These are phyloP conservation scores for Sebastes iracundus DNA, from an alignment of 2,797 vertebrate genomes.

Conservation along the genomic window DNA sequence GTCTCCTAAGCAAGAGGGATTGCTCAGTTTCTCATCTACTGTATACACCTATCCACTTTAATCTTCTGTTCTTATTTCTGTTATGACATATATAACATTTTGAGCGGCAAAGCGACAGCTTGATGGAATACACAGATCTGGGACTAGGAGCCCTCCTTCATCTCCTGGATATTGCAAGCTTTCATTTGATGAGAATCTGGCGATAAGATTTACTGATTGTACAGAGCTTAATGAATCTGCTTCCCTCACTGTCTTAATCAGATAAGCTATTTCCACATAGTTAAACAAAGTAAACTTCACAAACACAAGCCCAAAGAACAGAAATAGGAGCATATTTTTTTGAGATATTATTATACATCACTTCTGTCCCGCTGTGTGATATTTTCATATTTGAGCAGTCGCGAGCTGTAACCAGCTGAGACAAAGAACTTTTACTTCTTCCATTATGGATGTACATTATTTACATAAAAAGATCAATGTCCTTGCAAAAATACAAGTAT, in stretches of 20 bases:
- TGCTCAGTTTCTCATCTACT: slow-evolving; percentile 32
- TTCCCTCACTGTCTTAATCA: slow-evolving; percentile 70
- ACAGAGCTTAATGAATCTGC: slow-evolving; percentile 78
- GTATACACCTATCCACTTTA: slow-evolving; percentile 39
- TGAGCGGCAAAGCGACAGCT: slow-evolving; percentile 47
- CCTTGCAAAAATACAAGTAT: slow-evolving; percentile 84
- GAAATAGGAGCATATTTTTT: slow-evolving; percentile 46
- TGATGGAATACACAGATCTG: slow-evolving; percentile 73
- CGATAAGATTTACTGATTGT: slow-evolving; percentile 79
- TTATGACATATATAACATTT: slow-evolving; percentile 67
- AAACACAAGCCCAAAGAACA: slow-evolving; percentile 64
- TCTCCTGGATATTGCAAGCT: slow-evolving; percentile 76
- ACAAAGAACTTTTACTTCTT: slow-evolving; percentile 70
- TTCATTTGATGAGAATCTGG: slow-evolving; percentile 76
- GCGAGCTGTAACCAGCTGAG: slow-evolving; percentile 66
- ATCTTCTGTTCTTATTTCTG: slow-evolving; percentile 57
- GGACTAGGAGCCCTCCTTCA: slow-evolving; percentile 60
- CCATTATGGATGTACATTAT: slow-evolving; percentile 77
- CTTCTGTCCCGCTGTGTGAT: slow-evolving; percentile 44
- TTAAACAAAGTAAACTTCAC: slow-evolving; percentile 72
- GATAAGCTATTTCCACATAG: slow-evolving; percentile 73
- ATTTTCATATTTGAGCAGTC: slow-evolving; percentile 54
- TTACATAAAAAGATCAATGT: slow-evolving; percentile 82
- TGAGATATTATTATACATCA: slow-evolving; percentile 63
- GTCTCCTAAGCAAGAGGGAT: slow-evolving; percentile 45